Evolutionary conservation across 2,888 invertebrate species (phyloP), one percentile per base, ranked within the genome.

Genomic region (Ariolimax columbianus): DNA sequence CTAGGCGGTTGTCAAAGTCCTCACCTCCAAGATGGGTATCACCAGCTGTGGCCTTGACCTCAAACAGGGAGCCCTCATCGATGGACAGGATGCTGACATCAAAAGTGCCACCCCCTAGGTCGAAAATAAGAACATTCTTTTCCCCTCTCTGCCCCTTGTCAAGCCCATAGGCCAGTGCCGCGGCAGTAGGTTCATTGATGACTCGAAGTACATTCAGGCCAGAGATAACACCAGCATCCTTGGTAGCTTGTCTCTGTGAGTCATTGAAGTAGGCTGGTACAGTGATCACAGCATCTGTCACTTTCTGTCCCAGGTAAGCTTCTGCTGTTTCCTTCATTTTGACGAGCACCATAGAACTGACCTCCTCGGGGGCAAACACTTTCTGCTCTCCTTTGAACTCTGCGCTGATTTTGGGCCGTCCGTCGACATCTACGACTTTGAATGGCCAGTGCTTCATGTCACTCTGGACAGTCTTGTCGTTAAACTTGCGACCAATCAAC

Each of bases 361-460:
- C 96, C 95, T 97, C 97, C 94, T 97, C 97, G 0, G 97, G 97
- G 94, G 96, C 96, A 95, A 97, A 97, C 40, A 96, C 95, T 94
- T 98, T 98, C 87, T 95, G 95, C 94, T 97, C 97, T 68, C 97
- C 97, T 93, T 97, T 97, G 95, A 87, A 90, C 68, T 91, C 91
- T 23, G 92, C 93, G 83, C 91, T 86, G 26, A 93, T 89, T 55
- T 90, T 91, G 11, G 93, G 92, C 70, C 91, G 90, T 11, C 89
- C 90, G 40, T 89, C 91, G 17, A 79, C 77, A 36, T 91, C 90
- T 30, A 89, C 86, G 40, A 92, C 91, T 51, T 84, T 89, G 73
- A 73, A 73, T 43, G 73, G 73, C 73, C 73, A 73, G 73, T 73
- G 73, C n/a, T 73, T 73, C 73, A 91, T 91, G 86, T 92, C 92